These are phyloP conservation scores for Habropoda laboriosa DNA, from an alignment of 1,140 invertebrate species.

Conservation along the genomic window DNA sequence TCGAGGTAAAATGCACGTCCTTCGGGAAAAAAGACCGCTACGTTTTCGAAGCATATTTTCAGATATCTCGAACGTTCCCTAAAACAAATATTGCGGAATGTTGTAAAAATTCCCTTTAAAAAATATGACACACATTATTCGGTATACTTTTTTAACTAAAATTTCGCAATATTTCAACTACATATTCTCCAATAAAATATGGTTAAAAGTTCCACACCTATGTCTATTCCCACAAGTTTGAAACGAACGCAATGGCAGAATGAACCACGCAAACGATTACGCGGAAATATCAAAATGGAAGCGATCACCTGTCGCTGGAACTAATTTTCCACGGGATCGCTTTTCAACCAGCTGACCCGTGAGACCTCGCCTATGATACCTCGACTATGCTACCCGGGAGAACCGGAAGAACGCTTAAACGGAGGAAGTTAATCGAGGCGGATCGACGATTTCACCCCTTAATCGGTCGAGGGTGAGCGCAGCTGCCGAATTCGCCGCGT, in stretches of 20 bases:
- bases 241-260: neutral
- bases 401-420: slow-evolving; percentile 75
- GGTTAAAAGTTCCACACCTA: too few relatives aligned
- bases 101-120: too few relatives aligned
- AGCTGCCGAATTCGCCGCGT: slow-evolving; percentile 65
- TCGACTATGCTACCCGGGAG: neutral
- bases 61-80: too few relatives aligned
- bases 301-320: slow-evolving; percentile 19
- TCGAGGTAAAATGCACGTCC: neutral
- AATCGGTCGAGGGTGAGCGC: slow-evolving; percentile 59
- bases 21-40: too few relatives aligned
- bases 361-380: slow-evolving; percentile 38
- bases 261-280: neutral
- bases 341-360: slow-evolving; percentile 50
- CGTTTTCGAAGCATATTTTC: too few relatives aligned
- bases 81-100: too few relatives aligned
- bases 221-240: neutral
- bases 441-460: slow-evolving; percentile 64
- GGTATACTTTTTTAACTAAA: too few relatives aligned
- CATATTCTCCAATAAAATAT: too few relatives aligned
- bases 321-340: slow-evolving; percentile 38
- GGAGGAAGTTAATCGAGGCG: slow-evolving; percentile 77
- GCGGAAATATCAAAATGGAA: neutral
- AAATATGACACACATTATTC: too few relatives aligned
- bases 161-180: too few relatives aligned